phyloP scores from a whole-genome alignment of 2,888 invertebrate genomes.

The Microchrysa polita region DNA sequence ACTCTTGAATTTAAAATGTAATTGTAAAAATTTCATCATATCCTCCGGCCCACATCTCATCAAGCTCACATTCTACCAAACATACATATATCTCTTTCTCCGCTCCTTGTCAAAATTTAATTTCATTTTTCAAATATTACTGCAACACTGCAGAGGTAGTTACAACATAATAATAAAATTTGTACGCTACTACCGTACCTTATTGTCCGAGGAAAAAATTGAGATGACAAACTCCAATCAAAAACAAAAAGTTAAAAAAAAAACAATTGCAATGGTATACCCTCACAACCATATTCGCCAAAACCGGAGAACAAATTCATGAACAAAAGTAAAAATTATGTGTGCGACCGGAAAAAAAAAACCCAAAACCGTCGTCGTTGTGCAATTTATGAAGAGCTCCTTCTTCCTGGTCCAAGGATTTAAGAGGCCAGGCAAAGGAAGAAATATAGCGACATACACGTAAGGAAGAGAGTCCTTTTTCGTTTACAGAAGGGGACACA shows the following conservation, averaged over 20 bases:
- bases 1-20: too few species aligned
- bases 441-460: not conserved
- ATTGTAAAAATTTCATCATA: too few species aligned
- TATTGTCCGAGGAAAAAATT: not conserved
- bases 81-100: slow-evolving; percentile 16
- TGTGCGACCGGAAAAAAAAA: slow-evolving; percentile 19
- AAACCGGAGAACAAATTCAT: not conserved
- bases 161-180: slow-evolving; percentile 38
- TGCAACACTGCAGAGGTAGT: slow-evolving; percentile 17
- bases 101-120: slow-evolving; percentile 46
- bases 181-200: slow-evolving; percentile 19
- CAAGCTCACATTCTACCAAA: slow-evolving; percentile 6
- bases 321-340: slow-evolving; percentile 37
- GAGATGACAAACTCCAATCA: not conserved
- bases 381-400: not conserved
- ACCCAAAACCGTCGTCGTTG: not conserved
- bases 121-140: slow-evolving; percentile 47
- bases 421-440: not conserved
- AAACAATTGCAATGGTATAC: not conserved
- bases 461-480: not conserved
- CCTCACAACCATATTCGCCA: slow-evolving; percentile 7
- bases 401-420: not conserved
- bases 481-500: too few species aligned
- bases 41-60: too few species aligned
- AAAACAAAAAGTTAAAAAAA: too few species aligned